phyloP scores from a whole-genome alignment of 2,113 vertebrate genomes.

The Dipodomys stephensi region DNA sequence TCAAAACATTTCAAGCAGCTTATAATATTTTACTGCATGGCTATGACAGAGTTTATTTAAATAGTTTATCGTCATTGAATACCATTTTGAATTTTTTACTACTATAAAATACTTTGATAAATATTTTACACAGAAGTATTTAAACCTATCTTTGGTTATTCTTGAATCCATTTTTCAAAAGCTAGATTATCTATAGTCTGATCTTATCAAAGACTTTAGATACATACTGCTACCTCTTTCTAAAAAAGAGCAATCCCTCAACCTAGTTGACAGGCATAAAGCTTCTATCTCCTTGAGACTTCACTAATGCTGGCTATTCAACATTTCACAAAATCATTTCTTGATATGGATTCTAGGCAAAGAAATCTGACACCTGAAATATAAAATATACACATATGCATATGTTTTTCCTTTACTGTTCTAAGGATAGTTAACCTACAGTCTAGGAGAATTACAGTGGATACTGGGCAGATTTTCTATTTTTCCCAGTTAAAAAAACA shows the following conservation, averaged over 20 bases:
- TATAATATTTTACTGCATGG: not conserved
- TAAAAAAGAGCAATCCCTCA: not conserved
- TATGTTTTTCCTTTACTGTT: not conserved
- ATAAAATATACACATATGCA: not conserved
- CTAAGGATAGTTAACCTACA: not conserved
- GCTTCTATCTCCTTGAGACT: not conserved
- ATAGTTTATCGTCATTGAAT: not conserved
- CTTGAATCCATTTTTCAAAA: not conserved
- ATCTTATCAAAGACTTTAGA: not conserved
- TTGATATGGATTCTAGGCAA: not conserved
- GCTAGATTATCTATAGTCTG: not conserved
- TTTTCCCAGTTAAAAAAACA: constrained; percentile 26
- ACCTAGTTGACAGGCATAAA: not conserved
- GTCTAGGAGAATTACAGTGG: not conserved
- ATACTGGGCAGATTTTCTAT: not conserved
- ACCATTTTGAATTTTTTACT: not conserved
- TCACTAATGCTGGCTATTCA: not conserved
- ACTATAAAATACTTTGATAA: not conserved
- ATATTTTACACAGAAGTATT: not conserved
- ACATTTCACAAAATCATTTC: not conserved
- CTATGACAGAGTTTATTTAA: constrained; percentile 25
- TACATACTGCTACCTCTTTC: not conserved
- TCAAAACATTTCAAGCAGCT: constrained; percentile 30
- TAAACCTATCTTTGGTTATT: not conserved
- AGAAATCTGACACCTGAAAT: not conserved